Percentiles rank a stretch among this genome's conserved stretches.
Evolutionary conservation across 2,113 vertebrate species (phyloP).

Genomic region (Chlorodrepanis virens): DNA sequence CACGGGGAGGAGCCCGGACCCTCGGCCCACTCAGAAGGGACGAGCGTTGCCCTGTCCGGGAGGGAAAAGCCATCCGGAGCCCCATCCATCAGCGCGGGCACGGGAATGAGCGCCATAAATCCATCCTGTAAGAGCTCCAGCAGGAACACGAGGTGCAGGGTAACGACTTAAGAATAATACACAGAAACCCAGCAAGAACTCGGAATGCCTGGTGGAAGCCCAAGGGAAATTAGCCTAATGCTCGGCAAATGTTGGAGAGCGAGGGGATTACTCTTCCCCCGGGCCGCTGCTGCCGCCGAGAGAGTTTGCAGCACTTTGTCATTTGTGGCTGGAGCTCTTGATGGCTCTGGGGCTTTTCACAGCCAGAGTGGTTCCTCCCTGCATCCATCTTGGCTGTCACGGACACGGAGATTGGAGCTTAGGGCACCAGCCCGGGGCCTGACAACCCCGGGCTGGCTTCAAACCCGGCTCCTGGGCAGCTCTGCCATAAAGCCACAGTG

Average conservation of each 20-base stretch:
- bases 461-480: neutral
- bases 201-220: neutral
- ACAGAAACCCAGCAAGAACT: constrained; percentile 5
- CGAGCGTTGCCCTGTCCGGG: neutral
- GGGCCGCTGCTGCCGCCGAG: neutral
- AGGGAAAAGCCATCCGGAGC: neutral
- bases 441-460: fast-evolving
- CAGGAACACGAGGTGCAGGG: constrained; percentile 47
- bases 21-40: neutral
- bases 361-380: neutral
- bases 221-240: constrained; percentile 23
- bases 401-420: neutral
- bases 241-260: neutral
- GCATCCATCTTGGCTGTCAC: neutral
- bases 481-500: fast-evolving
- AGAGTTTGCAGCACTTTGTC: neutral
- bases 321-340: neutral
- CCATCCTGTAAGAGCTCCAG: constrained; percentile 40
- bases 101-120: constrained; percentile 43
- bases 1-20: neutral
- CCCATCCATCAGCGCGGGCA: neutral
- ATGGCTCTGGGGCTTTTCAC: neutral
- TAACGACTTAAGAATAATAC: constrained; percentile 61
- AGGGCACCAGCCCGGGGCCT: neutral
- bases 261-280: neutral